Evolutionary conservation across 2,113 vertebrate genomes (phyloP).

Genomic region (Protobothrops flavoviridis): DNA sequence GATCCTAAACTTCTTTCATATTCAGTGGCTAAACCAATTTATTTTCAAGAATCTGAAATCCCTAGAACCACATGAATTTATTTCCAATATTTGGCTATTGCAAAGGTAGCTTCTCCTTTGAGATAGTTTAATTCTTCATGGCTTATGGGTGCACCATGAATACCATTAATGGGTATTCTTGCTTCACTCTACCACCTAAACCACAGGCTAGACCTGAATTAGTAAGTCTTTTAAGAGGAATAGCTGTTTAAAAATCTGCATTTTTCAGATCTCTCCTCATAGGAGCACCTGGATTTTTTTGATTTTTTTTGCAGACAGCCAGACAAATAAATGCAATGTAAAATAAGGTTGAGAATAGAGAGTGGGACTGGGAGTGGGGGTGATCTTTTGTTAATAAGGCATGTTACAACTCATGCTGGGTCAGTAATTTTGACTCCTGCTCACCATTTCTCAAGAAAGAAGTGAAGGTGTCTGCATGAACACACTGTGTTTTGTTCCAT

Average conservation of each 20-base stretch:
- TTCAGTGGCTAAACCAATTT: not conserved
- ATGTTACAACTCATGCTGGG: not conserved
- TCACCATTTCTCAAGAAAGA: not conserved
- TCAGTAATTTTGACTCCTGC: not conserved
- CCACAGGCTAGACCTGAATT: not conserved
- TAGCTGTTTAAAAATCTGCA: not conserved
- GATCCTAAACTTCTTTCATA: not conserved
- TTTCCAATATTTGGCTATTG: not conserved
- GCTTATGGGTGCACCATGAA: too few species aligned
- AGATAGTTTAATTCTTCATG: not conserved
- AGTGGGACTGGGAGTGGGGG: not conserved
- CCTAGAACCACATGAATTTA: not conserved
- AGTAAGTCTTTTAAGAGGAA: not conserved
- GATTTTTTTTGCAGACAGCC: not conserved
- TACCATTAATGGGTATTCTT: not conserved
- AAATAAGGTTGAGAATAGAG: not conserved
- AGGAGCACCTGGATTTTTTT: not conserved
- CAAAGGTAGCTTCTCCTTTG: not conserved
- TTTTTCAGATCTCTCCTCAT: not conserved
- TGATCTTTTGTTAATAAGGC: not conserved
- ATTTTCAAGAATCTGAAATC: not conserved
- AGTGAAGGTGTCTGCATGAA: not conserved
- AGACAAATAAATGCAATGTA: not conserved
- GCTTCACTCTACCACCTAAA: not conserved
- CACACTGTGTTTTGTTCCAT: not conserved